These are phyloP conservation scores for Pachypanchax playfairii DNA, from an alignment of 2,113 vertebrate species.

Conservation along the genomic window DNA sequence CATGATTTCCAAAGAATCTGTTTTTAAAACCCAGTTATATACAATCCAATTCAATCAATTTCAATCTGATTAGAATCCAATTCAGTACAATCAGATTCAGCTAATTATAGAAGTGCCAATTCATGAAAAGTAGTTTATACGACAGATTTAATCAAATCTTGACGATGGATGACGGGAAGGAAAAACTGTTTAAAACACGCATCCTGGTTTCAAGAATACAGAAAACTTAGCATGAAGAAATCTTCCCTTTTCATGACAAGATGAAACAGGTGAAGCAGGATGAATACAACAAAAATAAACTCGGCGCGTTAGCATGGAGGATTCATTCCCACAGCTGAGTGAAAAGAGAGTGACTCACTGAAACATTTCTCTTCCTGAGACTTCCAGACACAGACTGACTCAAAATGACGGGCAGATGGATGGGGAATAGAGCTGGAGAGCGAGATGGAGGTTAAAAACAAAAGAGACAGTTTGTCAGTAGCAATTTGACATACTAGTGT, in stretches of 20 bases:
- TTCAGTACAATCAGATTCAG: too few species aligned
- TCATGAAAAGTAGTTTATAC: too few species aligned
- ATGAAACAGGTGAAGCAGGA: conserved; percentile 3
- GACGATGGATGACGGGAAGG: too few species aligned
- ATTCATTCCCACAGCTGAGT: neutral
- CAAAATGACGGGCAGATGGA: conserved; percentile 21
- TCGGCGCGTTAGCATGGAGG: conserved; percentile 6
- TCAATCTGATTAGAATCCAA: too few species aligned
- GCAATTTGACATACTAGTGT: conserved; percentile 31
- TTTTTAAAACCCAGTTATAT: too few species aligned
- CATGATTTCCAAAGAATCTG: too few species aligned
- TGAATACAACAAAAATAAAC: conserved; percentile 1
- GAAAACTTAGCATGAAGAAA: too few species aligned
- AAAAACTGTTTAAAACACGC: too few species aligned
- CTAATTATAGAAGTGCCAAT: too few species aligned
- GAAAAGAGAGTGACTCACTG: conserved; percentile 10
- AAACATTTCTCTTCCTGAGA: neutral
- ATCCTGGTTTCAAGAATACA: too few species aligned
- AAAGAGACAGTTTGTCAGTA: conserved; percentile 11
- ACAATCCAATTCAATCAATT: too few species aligned
- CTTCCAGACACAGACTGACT: conserved; percentile 18
- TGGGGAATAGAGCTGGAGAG: conserved; percentile 6
- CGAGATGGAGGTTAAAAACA: conserved; percentile 12
- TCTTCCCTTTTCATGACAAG: neutral
- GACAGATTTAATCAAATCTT: too few species aligned